Base-by-base conservation (phyloP, 2,113 vertebrate species). In the Oryzias celebensis region DNA sequence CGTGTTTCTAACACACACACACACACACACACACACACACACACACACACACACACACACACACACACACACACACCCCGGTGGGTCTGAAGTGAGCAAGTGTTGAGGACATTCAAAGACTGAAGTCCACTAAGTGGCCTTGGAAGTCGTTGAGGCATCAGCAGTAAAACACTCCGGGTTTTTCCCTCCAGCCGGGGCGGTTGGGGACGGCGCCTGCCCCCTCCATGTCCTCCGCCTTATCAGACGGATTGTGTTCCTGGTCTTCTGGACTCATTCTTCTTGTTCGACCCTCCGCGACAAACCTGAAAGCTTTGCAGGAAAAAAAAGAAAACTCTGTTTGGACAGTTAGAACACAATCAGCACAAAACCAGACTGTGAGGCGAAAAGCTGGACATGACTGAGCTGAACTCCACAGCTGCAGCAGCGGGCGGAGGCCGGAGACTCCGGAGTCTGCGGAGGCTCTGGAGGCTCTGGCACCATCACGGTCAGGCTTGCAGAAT, bases 131-230 rank as follows among this genome's bases (percentile, higher is more conserved):
- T 61, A 76, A 85, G 81, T 71, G 71, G 69, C 81, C 80, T 83
- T 87, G 81, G 82, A 85, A 88, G 73, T 75, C 75, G 75, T 51
- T 75, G 82, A 89, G 79, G 82, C 87, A 77, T 90, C 81, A 64
- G 80, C 85, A 81, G 87, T 90, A 90, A 90, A 92, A 81, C 87
- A 88, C 62, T 44, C 72, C 58, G 81, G 52, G 60, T 74, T 67
- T 86, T 85, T 78, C 65, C 68, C 68, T 76, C 73, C 88, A 85
- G 77, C 65, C 75, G 61, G 62, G 36, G 42, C 65, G 81, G 86
- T 75, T 52, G 63, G 58, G 73, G 60, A 74, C 58, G 79, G 82
- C 78, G 80, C 80, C 85, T 68, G 56, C 73, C 62, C 83, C 75
- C 83, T 54, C 50, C 74, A 59, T n/a, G 75, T 57, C 69, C 54